Base-by-base conservation (phyloP, 2,797 vertebrate species). In the Channallabes apus region DNA sequence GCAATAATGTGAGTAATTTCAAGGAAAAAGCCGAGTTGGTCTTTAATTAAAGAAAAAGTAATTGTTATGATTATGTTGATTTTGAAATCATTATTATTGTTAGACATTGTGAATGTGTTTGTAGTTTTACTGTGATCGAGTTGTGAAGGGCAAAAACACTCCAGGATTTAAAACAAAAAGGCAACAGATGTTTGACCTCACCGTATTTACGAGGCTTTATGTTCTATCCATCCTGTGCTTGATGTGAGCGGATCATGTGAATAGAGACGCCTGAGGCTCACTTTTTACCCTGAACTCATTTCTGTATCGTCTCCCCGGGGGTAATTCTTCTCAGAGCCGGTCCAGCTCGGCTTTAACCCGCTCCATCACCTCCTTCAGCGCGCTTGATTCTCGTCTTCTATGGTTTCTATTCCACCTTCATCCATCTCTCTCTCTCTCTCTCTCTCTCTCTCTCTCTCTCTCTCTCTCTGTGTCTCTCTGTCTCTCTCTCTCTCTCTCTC, bases 271-370 rank as follows among this genome's bases (percentile, higher is more conserved):
- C 83, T 7, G 73, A 64, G 61, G 78, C 79, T 68, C 54, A 1
- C 35, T 77, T 72, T 83, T 51, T 32, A 17, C 84, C 58, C 82
- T 84, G 82, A 81, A 86, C 84, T 82, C 75, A 80, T 86, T 89
- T 80, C 84, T 46, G 62, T 68, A 24, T 22, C 8, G 7, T 35
- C 24, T 22, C 56, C 76, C 68, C 4, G 27, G 58, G 71, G 58
- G 85, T 83, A 58, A 64, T 65, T 46, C 58, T 68, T 72, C 65
- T 80, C 41, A 56, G 54, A 67, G 41, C 58, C 75, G n/a, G 73
- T 67, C 84, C 54, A 46, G 71, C 69, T 69, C 54, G 35, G n/a
- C 65, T 35, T 82, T 75, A 69, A 29, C 29, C 56, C 11, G 20
- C 73, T 82, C 32, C 73, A 24, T 24, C 61, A 65, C 65, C 64